phyloP scores from a whole-genome alignment of 2,113 vertebrate genomes.

The Motacilla tschutschensis region DNA sequence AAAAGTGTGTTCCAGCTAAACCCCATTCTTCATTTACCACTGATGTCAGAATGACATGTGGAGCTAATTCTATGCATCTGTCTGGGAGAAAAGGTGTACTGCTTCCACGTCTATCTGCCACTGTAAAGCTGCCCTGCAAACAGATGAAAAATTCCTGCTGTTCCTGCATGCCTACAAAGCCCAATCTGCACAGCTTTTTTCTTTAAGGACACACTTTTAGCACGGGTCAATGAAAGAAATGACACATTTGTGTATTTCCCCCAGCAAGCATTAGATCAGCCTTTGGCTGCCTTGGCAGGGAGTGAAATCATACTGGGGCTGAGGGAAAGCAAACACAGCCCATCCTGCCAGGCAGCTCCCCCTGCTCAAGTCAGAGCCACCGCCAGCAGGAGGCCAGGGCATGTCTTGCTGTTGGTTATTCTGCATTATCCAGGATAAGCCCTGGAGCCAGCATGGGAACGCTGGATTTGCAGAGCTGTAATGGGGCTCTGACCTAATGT shows the following conservation, averaged over 20 bases:
- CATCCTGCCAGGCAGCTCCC: not conserved
- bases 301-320: not conserved
- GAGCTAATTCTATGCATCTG: not conserved
- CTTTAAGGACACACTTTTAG: not conserved
- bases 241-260: not conserved
- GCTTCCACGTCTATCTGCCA: not conserved
- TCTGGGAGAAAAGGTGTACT: not conserved
- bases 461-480: slow-evolving; percentile 9
- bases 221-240: not conserved
- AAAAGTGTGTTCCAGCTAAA: not conserved
- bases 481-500: slow-evolving; percentile 8
- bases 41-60: not conserved
- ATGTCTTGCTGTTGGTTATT: not conserved
- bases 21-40: not conserved
- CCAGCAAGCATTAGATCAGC: not conserved
- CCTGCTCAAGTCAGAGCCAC: accelerated
- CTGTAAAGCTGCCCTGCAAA: not conserved
- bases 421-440: not conserved
- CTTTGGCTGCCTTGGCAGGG: not conserved
- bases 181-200: not conserved
- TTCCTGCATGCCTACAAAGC: not conserved
- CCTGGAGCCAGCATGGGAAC: not conserved
- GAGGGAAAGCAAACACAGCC: not conserved
- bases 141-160: not conserved
- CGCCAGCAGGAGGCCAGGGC: accelerated